Conservation (phyloP, 92 coral and sea anemone species). For the Zoanthus solanderi region DNA sequence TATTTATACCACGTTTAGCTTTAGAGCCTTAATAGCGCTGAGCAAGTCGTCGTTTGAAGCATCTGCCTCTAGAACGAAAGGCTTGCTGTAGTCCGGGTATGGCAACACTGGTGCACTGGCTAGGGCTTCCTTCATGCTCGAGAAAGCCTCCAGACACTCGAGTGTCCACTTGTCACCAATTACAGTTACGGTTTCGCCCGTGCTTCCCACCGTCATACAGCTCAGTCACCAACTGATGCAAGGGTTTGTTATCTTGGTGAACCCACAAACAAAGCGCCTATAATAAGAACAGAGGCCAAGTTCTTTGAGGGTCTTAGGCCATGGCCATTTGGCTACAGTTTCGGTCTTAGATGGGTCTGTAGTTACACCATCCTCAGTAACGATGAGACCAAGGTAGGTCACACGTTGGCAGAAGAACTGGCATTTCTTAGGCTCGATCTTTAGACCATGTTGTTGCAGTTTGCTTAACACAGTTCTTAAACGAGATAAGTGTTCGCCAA, state of each 20-base stretch:
- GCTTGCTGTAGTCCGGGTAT: no score
- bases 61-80: no score
- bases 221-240: neutral
- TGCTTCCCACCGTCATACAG: neutral
- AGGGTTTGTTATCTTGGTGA: neutral
- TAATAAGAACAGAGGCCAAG: constrained; percentile 56
- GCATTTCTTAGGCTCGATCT: constrained; percentile 9
- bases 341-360: neutral
- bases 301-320: constrained; percentile 50
- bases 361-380: neutral
- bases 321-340: constrained; percentile 39
- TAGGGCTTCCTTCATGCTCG: no score
- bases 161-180: no score
- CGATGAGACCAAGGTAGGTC: neutral
- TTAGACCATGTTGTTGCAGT: constrained; percentile 1
- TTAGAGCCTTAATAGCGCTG: constrained; percentile 34
- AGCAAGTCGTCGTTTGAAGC: neutral
- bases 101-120: neutral
- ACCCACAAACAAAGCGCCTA: neutral
- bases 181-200: no score
- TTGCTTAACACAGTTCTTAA: neutral
- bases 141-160: no score
- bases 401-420: constrained; percentile 13
- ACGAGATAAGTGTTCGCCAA: neutral
- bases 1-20: constrained; percentile 21